Evolutionary conservation across 2,797 vertebrate genomes (phyloP).

Genomic region (Peromyscus eremicus): DNA sequence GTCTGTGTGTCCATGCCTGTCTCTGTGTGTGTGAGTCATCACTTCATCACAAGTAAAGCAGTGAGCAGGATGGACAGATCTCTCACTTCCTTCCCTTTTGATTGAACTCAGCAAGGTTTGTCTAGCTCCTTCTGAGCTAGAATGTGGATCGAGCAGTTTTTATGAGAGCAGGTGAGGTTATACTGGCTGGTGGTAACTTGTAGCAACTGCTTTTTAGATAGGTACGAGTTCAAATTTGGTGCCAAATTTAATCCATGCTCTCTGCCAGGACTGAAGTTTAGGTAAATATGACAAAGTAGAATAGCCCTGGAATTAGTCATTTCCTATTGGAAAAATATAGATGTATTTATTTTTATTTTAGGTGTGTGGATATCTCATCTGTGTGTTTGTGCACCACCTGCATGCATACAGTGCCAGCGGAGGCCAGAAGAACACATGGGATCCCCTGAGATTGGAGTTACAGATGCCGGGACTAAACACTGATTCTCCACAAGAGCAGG

Average conservation of each 20-base stretch:
- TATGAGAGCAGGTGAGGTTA: background rate
- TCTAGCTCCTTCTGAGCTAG: background rate
- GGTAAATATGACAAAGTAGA: background rate
- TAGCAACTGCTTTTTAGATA: background rate
- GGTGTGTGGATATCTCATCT: background rate
- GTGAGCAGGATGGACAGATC: background rate
- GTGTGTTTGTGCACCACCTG: background rate
- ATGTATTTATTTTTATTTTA: background rate
- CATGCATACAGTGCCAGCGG: no score
- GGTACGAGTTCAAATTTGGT: constrained; percentile 27
- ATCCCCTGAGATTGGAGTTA: background rate
- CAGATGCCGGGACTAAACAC: background rate
- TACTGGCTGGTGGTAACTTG: background rate
- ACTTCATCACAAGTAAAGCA: background rate
- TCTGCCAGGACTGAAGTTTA: background rate
- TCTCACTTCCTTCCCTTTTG: background rate
- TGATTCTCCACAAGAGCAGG: background rate
- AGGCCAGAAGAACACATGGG: background rate
- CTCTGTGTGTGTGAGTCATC: background rate
- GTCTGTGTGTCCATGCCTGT: background rate
- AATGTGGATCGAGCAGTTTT: background rate
- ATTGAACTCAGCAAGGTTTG: background rate
- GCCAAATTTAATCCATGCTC: background rate
- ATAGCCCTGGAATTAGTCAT: background rate
- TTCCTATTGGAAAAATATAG: background rate